Conservation (phyloP, 2,113 vertebrate genomes). For the Todiramphus chloris region DNA sequence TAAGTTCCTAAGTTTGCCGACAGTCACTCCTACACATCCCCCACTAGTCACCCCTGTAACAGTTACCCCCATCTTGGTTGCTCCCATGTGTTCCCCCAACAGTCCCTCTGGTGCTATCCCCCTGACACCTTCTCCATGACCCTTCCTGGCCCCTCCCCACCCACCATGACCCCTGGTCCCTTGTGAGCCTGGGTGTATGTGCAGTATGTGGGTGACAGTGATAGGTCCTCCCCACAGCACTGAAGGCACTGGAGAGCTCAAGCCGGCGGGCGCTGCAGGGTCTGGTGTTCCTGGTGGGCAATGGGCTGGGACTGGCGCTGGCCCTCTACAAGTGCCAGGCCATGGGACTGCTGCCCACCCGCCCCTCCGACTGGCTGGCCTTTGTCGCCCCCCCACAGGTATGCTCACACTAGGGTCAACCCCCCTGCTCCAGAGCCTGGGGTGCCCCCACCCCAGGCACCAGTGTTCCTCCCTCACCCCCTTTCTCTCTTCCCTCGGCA, state of each 20-base stretch:
- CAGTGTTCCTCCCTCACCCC: not conserved
- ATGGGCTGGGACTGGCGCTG: constrained; percentile 91
- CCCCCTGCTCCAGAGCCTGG: not conserved
- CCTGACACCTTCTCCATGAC: rapidly evolving
- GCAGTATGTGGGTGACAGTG: not conserved
- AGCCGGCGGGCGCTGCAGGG: constrained; percentile 96
- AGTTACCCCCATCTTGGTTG: not conserved
- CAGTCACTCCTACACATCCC: rapidly evolving
- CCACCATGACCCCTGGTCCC: rapidly evolving
- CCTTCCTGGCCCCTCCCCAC: not conserved
- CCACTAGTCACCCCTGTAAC: too few species aligned
- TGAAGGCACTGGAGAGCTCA: constrained; percentile 95
- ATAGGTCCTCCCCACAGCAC: constrained; percentile 73
- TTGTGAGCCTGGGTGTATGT: not conserved
- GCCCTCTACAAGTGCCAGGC: constrained; percentile 98
- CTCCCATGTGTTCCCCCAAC: not conserved
- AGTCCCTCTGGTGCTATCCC: rapidly evolving
- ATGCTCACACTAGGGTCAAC: rapidly evolving
- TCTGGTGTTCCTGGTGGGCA: constrained; percentile 92
- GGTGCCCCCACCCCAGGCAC: too few species aligned
- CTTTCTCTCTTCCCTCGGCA: constrained; percentile 48
- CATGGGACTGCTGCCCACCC: constrained; percentile 95
- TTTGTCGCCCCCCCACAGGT: constrained; percentile 97
- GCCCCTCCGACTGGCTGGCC: constrained; percentile 95
- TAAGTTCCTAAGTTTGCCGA: rapidly evolving